Conservation (phyloP, 2,888 invertebrate species). For the Eristalis pertinax region DNA sequence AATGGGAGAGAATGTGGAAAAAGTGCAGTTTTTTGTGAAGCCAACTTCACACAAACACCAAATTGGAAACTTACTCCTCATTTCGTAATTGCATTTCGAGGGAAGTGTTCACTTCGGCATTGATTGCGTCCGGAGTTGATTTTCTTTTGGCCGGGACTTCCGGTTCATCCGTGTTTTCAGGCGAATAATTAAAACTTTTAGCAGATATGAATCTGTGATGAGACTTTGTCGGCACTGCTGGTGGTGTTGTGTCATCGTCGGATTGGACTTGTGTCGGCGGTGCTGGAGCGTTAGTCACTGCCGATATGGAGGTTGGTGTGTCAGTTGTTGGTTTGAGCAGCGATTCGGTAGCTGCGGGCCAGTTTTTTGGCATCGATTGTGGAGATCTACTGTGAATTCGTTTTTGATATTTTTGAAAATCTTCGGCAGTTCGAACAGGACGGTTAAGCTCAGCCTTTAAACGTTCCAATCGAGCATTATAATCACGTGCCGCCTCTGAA, state of each 20-base stretch:
- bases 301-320: slow-evolving; percentile 3
- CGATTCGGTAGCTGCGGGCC: slow-evolving; percentile 55
- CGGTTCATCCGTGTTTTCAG: slow-evolving; percentile 74
- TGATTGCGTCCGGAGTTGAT: slow-evolving; percentile 74
- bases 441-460: slow-evolving; percentile 79
- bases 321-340: slow-evolving; percentile 50
- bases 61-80: slow-evolving; percentile 76
- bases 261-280: slow-evolving; percentile 27
- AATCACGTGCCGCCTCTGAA: slow-evolving; percentile 74
- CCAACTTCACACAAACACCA: slow-evolving; percentile 34
- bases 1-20: neutral
- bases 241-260: slow-evolving; percentile 56
- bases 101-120: slow-evolving; percentile 74
- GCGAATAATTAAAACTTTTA: slow-evolving; percentile 77
- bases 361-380: slow-evolving; percentile 29
- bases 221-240: slow-evolving; percentile 76
- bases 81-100: slow-evolving; percentile 75
- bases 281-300: slow-evolving; percentile 19
- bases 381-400: slow-evolving; percentile 42
- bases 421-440: slow-evolving; percentile 75
- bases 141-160: slow-evolving; percentile 75
- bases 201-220: slow-evolving; percentile 76
- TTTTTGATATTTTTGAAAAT: slow-evolving; percentile 54
- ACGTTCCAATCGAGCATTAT: slow-evolving; percentile 77
- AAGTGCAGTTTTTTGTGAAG: slow-evolving; percentile 6